Percentiles rank a stretch among this genome's conserved stretches.
Conservation (phyloP, 2,888 invertebrate species). For the Branchipolynoe longqiensis region DNA sequence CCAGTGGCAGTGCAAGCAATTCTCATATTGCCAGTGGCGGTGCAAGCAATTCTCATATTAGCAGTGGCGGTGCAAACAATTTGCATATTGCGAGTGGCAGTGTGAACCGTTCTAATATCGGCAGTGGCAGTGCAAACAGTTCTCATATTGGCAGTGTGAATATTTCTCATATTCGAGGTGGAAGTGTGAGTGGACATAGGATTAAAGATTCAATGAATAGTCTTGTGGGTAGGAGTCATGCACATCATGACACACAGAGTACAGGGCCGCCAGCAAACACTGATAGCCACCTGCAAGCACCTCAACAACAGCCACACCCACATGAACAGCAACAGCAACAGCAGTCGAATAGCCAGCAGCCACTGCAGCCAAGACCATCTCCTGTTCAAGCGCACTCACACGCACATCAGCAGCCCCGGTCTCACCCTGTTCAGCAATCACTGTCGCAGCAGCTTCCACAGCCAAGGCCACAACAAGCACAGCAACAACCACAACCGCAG, state of each 20-base stretch:
- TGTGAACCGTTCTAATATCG: too few species aligned
- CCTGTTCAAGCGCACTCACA: background rate
- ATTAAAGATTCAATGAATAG: too few species aligned
- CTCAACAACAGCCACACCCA: conserved; percentile 42
- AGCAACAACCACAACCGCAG: conserved; percentile 1
- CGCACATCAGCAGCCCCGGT: conserved; percentile 28
- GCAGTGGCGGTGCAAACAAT: too few species aligned
- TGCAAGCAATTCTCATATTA: too few species aligned
- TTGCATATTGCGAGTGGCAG: too few species aligned
- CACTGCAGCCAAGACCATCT: background rate
- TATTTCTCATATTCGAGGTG: too few species aligned
- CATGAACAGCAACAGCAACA: conserved; percentile 55
- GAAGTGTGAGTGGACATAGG: too few species aligned
- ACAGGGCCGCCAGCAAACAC: conserved; percentile 31
- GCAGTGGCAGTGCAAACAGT: background rate
- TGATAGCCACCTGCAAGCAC: conserved; percentile 19
- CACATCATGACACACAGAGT: background rate
- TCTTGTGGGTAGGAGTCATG: too few species aligned
- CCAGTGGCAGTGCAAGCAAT: too few species aligned
- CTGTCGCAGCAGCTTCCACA: conserved; percentile 62
- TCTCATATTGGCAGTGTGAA: background rate
- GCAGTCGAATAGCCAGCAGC: conserved; percentile 14
- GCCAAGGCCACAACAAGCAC: conserved; percentile 41
- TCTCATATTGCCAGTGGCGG: too few species aligned
- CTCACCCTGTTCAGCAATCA: conserved; percentile 43